Conservation (phyloP, 2,797 vertebrate species). For the Mionectes olivaceus region DNA sequence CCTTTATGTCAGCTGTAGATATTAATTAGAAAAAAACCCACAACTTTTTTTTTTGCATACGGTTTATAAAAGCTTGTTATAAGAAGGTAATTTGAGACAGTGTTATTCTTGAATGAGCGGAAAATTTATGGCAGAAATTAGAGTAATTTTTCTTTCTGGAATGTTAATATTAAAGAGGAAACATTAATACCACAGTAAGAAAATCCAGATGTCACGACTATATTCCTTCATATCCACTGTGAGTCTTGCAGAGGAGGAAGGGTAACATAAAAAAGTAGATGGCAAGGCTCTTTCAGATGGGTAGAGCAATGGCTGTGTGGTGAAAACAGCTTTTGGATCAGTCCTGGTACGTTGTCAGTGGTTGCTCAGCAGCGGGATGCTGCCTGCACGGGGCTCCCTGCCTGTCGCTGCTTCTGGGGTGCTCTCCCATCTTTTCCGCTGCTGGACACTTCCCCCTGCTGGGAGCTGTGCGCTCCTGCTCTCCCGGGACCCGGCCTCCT, state of each 20-base stretch:
- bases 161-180: conserved; percentile 43
- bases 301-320: accelerated
- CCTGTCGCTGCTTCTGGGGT: neutral
- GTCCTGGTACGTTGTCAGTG: accelerated
- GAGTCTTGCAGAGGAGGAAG: neutral
- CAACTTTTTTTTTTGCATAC: neutral
- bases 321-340: neutral
- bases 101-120: conserved; percentile 10
- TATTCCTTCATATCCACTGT: neutral
- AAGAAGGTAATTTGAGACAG: neutral
- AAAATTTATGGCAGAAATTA: conserved; percentile 20
- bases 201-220: neutral
- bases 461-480: neutral
- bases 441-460: neutral
- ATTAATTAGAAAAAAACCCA: neutral
- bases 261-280: neutral
- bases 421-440: neutral
- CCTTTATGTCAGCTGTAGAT: neutral
- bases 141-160: conserved; percentile 27
- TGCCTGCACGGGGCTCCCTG: neutral
- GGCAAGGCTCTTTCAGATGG: neutral
- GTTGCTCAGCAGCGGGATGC: neutral
- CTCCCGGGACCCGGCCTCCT: accelerated
- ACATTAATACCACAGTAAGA: neutral
- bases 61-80: neutral